Conservation (phyloP, 2,888 invertebrate genomes). For the Cantharis flavilabris region DNA sequence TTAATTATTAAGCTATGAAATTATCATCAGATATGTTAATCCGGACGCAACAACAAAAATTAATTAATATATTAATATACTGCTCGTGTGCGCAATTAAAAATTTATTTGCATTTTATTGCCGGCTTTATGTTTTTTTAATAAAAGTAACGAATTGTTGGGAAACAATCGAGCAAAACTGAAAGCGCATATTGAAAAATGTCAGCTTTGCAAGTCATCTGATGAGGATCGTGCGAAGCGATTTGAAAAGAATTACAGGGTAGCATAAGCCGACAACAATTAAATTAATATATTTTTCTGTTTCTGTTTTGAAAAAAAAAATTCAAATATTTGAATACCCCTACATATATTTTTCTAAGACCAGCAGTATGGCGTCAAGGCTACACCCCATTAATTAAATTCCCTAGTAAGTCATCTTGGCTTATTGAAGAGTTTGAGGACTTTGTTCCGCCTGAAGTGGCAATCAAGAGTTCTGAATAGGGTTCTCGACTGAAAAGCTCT, state of each 20-base stretch:
- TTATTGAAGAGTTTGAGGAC: too few relatives aligned
- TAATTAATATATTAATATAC: background rate
- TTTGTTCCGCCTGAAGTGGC: background rate
- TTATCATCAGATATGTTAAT: background rate
- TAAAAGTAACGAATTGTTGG: background rate
- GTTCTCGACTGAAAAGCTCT: background rate
- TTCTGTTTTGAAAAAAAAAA: too few relatives aligned
- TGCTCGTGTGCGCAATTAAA: background rate
- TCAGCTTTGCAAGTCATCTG: too few relatives aligned
- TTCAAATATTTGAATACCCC: too few relatives aligned
- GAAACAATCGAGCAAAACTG: background rate
- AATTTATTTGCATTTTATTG: background rate
- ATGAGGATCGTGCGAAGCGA: too few relatives aligned
- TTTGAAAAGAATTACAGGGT: background rate
- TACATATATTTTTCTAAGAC: too few relatives aligned
- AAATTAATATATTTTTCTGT: too few relatives aligned
- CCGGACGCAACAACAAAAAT: background rate
- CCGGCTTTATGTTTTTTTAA: background rate
- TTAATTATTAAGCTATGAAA: background rate
- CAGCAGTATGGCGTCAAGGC: too few relatives aligned
- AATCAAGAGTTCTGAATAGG: background rate
- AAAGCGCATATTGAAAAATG: background rate
- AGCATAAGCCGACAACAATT: background rate
- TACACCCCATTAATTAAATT: too few relatives aligned
- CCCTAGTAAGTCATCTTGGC: too few relatives aligned